phyloP scores from a whole-genome alignment of 1,140 invertebrate species.

The Apis cerana region DNA sequence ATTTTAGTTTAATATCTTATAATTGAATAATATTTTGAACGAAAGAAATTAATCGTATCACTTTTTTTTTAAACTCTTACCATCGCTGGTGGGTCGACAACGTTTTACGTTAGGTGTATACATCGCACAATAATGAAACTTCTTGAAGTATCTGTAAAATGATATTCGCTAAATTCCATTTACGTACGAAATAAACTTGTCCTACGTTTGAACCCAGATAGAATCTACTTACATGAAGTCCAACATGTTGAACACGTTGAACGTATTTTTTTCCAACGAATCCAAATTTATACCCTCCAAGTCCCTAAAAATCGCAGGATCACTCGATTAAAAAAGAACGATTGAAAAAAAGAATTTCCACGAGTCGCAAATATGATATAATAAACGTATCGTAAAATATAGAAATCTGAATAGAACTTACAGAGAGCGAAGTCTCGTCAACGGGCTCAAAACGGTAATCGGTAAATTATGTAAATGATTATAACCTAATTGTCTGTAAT shows the following conservation, averaged over 20 bases:
- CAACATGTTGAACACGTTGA: constrained; percentile 81
- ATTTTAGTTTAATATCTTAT: neutral
- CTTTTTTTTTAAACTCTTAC: constrained; percentile 73
- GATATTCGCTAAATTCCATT: neutral
- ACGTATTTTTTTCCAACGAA: constrained; percentile 81
- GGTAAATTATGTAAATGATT: constrained; percentile 29
- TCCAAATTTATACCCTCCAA: constrained; percentile 83
- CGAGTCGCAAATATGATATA: no score
- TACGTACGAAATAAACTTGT: neutral
- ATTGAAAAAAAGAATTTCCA: no score
- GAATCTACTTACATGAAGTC: constrained; percentile 79
- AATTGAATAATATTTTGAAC: no score
- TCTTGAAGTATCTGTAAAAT: constrained; percentile 84
- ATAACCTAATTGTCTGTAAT: constrained; percentile 24
- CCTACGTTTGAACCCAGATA: neutral
- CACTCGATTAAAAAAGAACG: neutral
- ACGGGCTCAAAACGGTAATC: constrained; percentile 26
- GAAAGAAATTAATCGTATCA: neutral
- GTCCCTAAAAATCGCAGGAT: constrained; percentile 68
- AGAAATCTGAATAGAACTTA: constrained; percentile 62
- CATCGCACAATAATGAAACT: constrained; percentile 86
- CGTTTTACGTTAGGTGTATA: constrained; percentile 84
- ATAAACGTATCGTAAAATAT: no score
- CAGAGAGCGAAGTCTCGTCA: constrained; percentile 74
- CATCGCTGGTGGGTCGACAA: constrained; percentile 87